Evolutionary conservation across 2,113 vertebrate species (phyloP).

Genomic region (Microcebus murinus): DNA sequence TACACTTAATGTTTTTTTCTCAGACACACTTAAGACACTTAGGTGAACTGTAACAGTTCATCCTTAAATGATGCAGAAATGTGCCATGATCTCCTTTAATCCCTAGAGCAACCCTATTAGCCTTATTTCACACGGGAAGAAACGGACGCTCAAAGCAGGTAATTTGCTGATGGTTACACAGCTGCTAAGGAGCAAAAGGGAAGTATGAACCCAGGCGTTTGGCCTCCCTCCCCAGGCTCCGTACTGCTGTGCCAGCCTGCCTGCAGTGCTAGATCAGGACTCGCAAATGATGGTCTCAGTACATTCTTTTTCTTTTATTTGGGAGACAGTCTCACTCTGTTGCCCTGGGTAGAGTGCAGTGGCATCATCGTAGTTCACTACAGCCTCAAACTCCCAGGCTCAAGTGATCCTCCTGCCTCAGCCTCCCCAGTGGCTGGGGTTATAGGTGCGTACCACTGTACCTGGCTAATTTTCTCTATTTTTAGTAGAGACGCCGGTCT

Average conservation of each 20-base stretch:
- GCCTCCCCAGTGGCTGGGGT: no score
- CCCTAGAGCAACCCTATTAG: no score
- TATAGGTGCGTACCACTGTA: no score
- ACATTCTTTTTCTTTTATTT: background rate
- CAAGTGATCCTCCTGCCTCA: no score
- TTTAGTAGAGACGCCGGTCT: no score
- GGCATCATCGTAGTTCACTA: no score
- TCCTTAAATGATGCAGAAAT: background rate
- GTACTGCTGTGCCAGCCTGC: background rate
- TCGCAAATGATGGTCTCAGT: background rate
- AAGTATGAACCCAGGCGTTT: accelerated
- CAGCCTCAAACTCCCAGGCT: no score
- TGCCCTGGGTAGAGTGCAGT: no score
- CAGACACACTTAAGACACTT: background rate
- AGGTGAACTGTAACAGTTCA: background rate
- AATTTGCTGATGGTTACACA: background rate
- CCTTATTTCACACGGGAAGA: background rate
- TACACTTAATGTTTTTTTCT: background rate
- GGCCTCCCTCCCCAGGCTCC: no score
- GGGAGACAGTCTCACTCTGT: no score
- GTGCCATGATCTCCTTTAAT: background rate
- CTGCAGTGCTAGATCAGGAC: background rate
- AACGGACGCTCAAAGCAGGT: background rate
- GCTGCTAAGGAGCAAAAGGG: background rate
- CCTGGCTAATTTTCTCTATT: no score